These are phyloP conservation scores for Lophotis ruficrista DNA, from an alignment of 2,113 vertebrate genomes.

Conservation along the genomic window DNA sequence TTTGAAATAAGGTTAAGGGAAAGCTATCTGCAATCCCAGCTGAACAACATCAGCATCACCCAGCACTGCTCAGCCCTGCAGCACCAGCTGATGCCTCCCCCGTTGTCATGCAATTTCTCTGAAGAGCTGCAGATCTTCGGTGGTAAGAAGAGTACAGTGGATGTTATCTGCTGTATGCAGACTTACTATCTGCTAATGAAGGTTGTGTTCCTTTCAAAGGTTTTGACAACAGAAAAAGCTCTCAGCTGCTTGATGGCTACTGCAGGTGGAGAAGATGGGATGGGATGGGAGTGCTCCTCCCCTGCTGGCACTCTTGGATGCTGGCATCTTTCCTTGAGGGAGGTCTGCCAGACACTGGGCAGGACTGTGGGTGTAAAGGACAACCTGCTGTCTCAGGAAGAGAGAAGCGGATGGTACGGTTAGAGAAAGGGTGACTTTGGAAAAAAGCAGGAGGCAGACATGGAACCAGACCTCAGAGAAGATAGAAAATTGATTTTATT, in stretches of 20 bases:
- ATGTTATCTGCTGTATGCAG: background rate
- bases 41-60: background rate
- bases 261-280: background rate
- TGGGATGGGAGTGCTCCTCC: background rate
- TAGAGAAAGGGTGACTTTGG: background rate
- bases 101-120: background rate
- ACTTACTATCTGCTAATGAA: background rate
- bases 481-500: background rate
- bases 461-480: background rate
- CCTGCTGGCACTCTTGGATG: background rate
- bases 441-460: background rate
- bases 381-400: background rate
- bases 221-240: background rate
- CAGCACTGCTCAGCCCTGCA: background rate
- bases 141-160: background rate
- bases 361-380: background rate
- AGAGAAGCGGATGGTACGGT: background rate
- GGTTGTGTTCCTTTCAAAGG: background rate
- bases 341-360: background rate
- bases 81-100: background rate
- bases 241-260: background rate
- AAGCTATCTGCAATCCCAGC: background rate
- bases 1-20: background rate
- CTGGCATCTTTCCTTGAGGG: background rate
- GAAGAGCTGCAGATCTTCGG: background rate